Conservation (phyloP, 2,797 vertebrate genomes). For the Smutsia gigantea region DNA sequence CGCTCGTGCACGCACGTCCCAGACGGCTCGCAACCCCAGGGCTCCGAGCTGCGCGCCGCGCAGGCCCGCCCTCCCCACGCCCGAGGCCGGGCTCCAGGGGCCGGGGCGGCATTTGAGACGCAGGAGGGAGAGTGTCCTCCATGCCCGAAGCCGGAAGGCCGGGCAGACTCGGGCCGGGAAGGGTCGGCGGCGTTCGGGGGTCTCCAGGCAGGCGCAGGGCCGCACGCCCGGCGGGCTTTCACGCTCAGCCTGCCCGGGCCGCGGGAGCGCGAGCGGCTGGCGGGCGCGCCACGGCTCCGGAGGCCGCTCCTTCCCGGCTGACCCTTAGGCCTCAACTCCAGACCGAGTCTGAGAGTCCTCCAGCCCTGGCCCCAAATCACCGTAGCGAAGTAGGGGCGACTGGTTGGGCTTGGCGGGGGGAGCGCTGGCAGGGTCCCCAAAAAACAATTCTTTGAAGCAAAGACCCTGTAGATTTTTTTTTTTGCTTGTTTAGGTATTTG, state of each 20-base stretch:
- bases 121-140: background rate
- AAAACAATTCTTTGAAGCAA: background rate
- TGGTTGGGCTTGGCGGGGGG: background rate
- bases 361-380: background rate
- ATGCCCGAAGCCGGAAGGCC: background rate
- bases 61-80: no score
- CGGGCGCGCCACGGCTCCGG: background rate
- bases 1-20: no score
- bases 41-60: no score
- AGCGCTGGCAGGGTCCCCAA: background rate
- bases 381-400: background rate
- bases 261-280: fast-evolving
- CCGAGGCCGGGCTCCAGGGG: no score
- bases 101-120: no score
- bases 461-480: background rate
- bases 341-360: background rate
- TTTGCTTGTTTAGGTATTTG: background rate
- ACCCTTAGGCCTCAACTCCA: background rate
- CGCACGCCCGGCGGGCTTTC: fast-evolving
- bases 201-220: background rate
- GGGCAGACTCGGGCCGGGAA: background rate
- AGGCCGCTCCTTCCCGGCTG: background rate
- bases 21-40: no score
- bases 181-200: no score
- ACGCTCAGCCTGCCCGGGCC: background rate